phyloP scores from a whole-genome alignment of 1,140 invertebrate genomes.

The Subanguina moxae region DNA sequence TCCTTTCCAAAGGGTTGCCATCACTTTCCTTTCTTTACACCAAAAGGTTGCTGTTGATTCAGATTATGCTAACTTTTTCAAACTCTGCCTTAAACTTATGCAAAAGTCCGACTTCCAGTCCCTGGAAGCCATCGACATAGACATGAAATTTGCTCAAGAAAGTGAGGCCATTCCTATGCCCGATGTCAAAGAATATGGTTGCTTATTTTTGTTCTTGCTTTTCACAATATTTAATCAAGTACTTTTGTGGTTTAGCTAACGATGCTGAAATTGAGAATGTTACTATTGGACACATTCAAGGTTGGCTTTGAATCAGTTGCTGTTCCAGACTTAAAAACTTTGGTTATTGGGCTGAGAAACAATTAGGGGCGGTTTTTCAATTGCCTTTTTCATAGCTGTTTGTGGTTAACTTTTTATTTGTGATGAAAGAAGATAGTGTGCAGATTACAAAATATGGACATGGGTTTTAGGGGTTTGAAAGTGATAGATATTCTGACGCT shows the following conservation, averaged over 20 bases:
- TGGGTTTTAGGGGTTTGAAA: too few relatives aligned
- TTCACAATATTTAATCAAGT: background rate
- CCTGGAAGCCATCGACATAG: conserved; percentile 28
- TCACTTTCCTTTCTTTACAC: background rate
- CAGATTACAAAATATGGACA: too few relatives aligned
- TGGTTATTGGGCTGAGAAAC: too few relatives aligned
- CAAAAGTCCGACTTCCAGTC: conserved; percentile 28
- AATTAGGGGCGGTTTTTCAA: too few relatives aligned
- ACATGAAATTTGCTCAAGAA: conserved; percentile 28
- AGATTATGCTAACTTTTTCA: conserved; percentile 36
- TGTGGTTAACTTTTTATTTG: too few relatives aligned
- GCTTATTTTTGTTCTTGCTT: background rate
- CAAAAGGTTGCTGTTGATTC: too few relatives aligned
- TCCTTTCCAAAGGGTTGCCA: conserved; percentile 25
- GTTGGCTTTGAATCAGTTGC: too few relatives aligned
- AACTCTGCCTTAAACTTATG: conserved; percentile 24
- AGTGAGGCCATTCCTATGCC: conserved; percentile 34
- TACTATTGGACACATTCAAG: conserved; percentile 27
- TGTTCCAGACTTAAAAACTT: too few relatives aligned
- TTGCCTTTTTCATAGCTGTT: too few relatives aligned
- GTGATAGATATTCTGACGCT: too few relatives aligned
- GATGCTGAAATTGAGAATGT: conserved; percentile 36
- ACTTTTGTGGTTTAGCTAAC: conserved; percentile 17
- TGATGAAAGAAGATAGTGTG: too few relatives aligned
- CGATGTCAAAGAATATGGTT: conserved; percentile 26